Evolutionary conservation across 2,113 vertebrate genomes (phyloP).

Genomic region (Tinamus guttatus): DNA sequence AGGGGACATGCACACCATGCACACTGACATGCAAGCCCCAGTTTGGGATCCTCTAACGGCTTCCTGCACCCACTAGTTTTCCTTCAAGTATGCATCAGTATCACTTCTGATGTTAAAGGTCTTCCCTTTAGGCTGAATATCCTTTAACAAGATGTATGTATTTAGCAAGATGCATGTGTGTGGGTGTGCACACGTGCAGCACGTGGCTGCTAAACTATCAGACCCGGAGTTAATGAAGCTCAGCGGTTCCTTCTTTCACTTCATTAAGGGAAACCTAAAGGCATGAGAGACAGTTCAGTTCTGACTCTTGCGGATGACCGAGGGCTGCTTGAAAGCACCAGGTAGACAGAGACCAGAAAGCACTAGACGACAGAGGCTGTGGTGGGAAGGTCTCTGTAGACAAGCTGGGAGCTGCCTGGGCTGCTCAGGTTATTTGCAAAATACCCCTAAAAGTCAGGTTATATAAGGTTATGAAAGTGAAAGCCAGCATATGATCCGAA

Average conservation of each 20-base stretch:
- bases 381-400: not conserved
- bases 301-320: not conserved
- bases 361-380: not conserved
- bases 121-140: not conserved
- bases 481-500: not conserved
- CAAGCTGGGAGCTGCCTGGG: accelerated
- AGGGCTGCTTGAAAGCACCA: not conserved
- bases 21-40: not conserved
- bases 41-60: not conserved
- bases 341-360: not conserved
- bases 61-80: not conserved
- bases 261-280: not conserved
- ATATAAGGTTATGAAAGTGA: not conserved
- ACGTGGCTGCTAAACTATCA: not conserved
- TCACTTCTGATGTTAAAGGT: not conserved
- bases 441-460: not conserved
- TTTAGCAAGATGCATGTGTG: not conserved
- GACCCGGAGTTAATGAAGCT: not conserved
- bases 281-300: not conserved
- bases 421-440: not conserved
- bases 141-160: not conserved
- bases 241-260: accelerated
- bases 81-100: not conserved
- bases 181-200: accelerated
- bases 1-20: not conserved